phyloP scores from a whole-genome alignment of 2,888 invertebrate genomes.

The Fragum fragum region DNA sequence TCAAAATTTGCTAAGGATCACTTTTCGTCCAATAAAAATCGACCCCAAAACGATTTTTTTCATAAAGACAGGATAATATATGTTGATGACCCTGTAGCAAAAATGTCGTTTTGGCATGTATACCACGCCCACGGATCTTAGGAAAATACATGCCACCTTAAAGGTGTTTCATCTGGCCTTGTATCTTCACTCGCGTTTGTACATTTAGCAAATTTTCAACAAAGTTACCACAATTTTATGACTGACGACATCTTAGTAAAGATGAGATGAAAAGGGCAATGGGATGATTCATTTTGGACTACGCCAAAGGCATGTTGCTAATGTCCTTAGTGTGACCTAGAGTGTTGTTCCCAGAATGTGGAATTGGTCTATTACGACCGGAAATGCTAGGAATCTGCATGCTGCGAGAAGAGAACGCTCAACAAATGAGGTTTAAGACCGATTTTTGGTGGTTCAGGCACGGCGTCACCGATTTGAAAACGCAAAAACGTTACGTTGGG shows the following conservation, averaged over 20 bases:
- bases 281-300: neutral
- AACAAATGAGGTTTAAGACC: neutral
- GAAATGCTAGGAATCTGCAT: slow-evolving; percentile 1
- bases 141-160: no score
- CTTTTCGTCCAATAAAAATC: no score
- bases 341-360: slow-evolving; percentile 10
- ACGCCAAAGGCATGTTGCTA: neutral
- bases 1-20: no score
- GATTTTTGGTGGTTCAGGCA: slow-evolving; percentile 14
- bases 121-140: no score
- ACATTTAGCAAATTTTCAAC: no score
- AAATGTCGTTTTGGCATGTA: no score
- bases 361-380: neutral
- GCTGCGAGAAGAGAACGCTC: slow-evolving; percentile 1
- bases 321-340: neutral
- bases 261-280: slow-evolving; percentile 23
- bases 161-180: no score
- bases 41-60: no score
- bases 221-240: neutral
- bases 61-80: no score
- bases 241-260: slow-evolving; percentile 12
- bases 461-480: no score
- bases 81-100: no score
- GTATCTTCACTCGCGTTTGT: no score
- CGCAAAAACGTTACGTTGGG: neutral